Evolutionary conservation across 2,797 vertebrate genomes (phyloP), one percentile per base, ranked within the genome.

Genomic region (Eremophila alpestris): DNA sequence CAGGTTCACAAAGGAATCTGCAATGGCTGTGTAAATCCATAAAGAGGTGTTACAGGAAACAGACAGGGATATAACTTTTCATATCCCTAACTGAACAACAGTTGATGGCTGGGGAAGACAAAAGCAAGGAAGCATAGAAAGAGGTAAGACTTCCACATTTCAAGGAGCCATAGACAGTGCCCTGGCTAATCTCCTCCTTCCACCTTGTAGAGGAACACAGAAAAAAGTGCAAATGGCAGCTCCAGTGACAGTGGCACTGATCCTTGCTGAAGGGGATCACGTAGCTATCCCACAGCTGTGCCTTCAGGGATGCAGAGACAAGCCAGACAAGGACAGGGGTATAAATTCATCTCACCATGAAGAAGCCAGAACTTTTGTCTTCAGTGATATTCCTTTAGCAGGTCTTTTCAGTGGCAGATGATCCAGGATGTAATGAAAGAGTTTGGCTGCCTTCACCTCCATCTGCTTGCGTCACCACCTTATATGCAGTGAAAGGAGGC

Each of bases 21-120:
- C 38, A 38, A 38, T 1, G 1, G 7, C 3, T 27, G 12, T 67
- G 13, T 27, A 54, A 27, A 48, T 48, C 45, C 45, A 36, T 63
- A 36, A 64, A 45, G 32, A 59, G 11, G 11, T 46, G 10, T 21
- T 54, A 26, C 21, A 65, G 30, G 27, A 76, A 68, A 63, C 15
- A 63, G 46, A 16, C 1, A 58, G 13, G 4, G 17, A 17, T 68
- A 9, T 41, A 83, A 63, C 5, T 71, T 76, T 71, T 67, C 40
- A 34, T 13, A 13, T 27, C 11, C 26, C 30, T 75, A 34, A 63
- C 24, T 29, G 29, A 79, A 49, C 30, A 59, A 8, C 30, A 38
- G 11, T 24, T 18, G 11, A 59, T 41, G 7, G 2, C 11, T 4
- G 15, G n/a, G 15, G 13, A 69, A 75, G 18, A 32, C 0, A 0